phyloP scores from a whole-genome alignment of 2,888 invertebrate genomes.

The Adela reaumurella region DNA sequence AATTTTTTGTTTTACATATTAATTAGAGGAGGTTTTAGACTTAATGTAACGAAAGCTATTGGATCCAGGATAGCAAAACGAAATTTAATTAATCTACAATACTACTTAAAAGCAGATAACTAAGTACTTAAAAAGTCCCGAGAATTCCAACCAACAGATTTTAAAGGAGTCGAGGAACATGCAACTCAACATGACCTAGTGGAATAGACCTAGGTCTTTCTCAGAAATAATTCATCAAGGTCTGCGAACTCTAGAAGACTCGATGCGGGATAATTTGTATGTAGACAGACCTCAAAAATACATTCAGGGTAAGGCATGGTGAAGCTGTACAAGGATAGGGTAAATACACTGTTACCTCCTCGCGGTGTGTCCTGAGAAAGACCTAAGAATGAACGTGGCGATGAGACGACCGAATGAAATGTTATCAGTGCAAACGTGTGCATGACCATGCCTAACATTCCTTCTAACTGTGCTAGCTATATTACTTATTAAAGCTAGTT shows the following conservation, averaged over 20 bases:
- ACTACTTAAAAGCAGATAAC: no score
- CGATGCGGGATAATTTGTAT: neutral
- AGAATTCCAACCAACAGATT: no score
- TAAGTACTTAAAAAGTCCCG: no score
- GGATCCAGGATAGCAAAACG: no score
- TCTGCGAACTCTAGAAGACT: neutral
- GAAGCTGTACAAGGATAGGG: conserved; percentile 33
- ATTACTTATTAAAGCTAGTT: no score
- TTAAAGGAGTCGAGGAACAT: neutral
- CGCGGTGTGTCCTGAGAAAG: conserved; percentile 52
- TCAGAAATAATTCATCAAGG: conserved; percentile 28
- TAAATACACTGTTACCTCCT: conserved; percentile 47
- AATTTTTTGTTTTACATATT: no score
- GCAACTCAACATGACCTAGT: conserved; percentile 32
- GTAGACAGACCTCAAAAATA: neutral
- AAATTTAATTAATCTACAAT: no score
- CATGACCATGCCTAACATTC: no score
- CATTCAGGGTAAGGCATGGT: conserved; percentile 17
- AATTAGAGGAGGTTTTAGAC: no score
- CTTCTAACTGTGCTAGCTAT: no score
- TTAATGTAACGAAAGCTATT: no score
- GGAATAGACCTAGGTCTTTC: conserved; percentile 50
- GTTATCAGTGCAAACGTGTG: no score
- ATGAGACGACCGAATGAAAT: conserved; percentile 25
- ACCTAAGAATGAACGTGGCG: conserved; percentile 51